phyloP scores from a whole-genome alignment of 2,888 invertebrate genomes.

The Trilocha varians region DNA sequence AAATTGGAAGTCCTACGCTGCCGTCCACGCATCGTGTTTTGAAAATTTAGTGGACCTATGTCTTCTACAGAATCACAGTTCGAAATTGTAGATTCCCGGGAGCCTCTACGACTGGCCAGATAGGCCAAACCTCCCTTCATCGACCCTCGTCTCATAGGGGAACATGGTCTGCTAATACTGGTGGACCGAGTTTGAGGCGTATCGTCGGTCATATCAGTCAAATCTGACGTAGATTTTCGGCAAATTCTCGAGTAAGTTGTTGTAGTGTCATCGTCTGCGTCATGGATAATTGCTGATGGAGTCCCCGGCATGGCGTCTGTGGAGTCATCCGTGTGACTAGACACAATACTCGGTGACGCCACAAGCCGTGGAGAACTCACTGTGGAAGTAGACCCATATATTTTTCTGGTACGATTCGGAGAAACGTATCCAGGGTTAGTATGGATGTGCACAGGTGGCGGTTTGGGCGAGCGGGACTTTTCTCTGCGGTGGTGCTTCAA shows the following conservation, averaged over 20 bases:
- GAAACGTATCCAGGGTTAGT: constrained; percentile 76
- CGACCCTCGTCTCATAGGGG: constrained; percentile 79
- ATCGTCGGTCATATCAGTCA: constrained; percentile 75
- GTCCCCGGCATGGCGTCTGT: constrained; percentile 56
- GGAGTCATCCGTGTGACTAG: constrained; percentile 64
- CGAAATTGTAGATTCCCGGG: constrained; percentile 83
- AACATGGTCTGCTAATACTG: constrained; percentile 75
- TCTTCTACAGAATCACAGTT: constrained; percentile 79
- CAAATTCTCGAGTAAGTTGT: constrained; percentile 68
- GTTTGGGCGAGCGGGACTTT: constrained; percentile 61
- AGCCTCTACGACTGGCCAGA: constrained; percentile 89
- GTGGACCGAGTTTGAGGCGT: constrained; percentile 75
- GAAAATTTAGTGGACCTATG: constrained; percentile 85
- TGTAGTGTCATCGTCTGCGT: constrained; percentile 62
- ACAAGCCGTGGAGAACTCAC: constrained; percentile 56
- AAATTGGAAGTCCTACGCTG: constrained; percentile 90
- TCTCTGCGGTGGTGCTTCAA: constrained; percentile 55
- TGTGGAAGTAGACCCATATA: constrained; percentile 61
- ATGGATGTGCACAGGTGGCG: constrained; percentile 72
- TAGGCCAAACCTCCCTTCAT: constrained; percentile 82
- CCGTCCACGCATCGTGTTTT: constrained; percentile 82
- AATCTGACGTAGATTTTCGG: constrained; percentile 84
- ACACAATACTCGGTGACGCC: constrained; percentile 63
- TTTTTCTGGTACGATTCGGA: constrained; percentile 56
- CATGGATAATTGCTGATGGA: constrained; percentile 50